Base-by-base conservation (phyloP, 2,797 vertebrate genomes). In the Intellagama lesueurii region DNA sequence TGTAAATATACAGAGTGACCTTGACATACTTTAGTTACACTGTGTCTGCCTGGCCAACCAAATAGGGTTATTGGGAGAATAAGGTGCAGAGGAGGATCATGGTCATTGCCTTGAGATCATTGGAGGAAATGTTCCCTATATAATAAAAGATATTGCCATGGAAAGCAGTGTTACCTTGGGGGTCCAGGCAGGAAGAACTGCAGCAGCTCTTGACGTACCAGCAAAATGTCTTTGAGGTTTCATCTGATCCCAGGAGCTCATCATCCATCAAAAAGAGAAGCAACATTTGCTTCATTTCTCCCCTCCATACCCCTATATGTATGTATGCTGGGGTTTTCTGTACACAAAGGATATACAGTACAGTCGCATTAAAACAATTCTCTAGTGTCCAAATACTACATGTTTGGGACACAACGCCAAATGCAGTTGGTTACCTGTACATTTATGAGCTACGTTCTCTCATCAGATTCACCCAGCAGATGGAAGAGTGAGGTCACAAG, bases 401-500 rank as follows among this genome's bases (percentile, higher is more conserved):
- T 95, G 81, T 87, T 92, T 95, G 89, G 91, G 92, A 87, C 90
- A 94, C 84, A 90, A 92, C 86, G 86, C 52, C 93, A 86, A 91
- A 89, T 81, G 28, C 87, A 93, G 93, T 93, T 89, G 92, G 82
- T 78, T 26, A 1, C 92, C 78, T 89, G 89, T 78, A 28, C 89
- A 85, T 30, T 30, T 91, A 90, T 94, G 44, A 75, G 3, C 91
- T 84, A 88, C 76, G 16, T 64, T 86, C 92, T 94, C 94, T 44
- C 88, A 85, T 83, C 94, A 68, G 28, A 28, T 82, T 80, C 83
- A 4, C 91, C 60, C 68, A 91, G 7, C 75, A 78, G 85, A 11
- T 88, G 24, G 83, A 83, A 16, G 14, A 81, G n/a, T 70, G 66
- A 35, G 83, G 60, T n/a, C 81, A 85, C n/a, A 90, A 84, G 60